Percentiles rank a stretch among this genome's conserved stretches.
These are phyloP conservation scores for Karalla daura DNA, from an alignment of 2,797 vertebrate species.

Conservation along the genomic window DNA sequence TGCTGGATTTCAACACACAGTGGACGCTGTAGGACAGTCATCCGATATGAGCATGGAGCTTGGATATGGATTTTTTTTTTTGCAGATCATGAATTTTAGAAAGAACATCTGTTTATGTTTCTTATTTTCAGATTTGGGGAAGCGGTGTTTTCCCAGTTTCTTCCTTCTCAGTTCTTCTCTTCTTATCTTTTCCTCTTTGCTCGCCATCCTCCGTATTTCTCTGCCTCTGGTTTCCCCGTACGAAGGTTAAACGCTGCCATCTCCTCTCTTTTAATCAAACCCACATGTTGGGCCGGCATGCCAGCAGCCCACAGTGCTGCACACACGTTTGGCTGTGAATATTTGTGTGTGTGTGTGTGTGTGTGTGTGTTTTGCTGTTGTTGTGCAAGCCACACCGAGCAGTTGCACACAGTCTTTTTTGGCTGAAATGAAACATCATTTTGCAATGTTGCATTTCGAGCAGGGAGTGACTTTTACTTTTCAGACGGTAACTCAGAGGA, in stretches of 20 bases:
- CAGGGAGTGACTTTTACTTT: background rate
- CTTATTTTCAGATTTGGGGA: background rate
- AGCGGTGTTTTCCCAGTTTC: background rate
- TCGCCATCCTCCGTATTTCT: conserved; percentile 13
- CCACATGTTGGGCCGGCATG: conserved; percentile 64
- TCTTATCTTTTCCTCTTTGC: conserved; percentile 22
- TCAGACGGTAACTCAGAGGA: background rate
- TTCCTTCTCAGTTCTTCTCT: background rate
- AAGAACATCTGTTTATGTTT: conserved; percentile 13
- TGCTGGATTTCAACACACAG: background rate
- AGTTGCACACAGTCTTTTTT: background rate
- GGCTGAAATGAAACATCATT: conserved; percentile 1
- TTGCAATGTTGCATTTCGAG: background rate
- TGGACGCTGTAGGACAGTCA: no score
- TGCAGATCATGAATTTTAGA: background rate
- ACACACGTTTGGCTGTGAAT: conserved; percentile 29
- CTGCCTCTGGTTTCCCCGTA: conserved; percentile 26
- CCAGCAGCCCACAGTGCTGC: conserved; percentile 37
- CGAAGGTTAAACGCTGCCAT: conserved; percentile 50
- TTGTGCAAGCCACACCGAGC: conserved; percentile 18
- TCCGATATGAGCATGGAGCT: no score
- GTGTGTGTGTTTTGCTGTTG: conserved; percentile 25
- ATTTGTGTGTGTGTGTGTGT: background rate
- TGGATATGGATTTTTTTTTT: no score
- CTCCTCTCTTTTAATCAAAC: conserved; percentile 64